A percentile compares a stretch with the other conserved stretches of the same genome.
phyloP scores from a whole-genome alignment of 1,140 invertebrate species.

The Leptopilina clavipes region DNA sequence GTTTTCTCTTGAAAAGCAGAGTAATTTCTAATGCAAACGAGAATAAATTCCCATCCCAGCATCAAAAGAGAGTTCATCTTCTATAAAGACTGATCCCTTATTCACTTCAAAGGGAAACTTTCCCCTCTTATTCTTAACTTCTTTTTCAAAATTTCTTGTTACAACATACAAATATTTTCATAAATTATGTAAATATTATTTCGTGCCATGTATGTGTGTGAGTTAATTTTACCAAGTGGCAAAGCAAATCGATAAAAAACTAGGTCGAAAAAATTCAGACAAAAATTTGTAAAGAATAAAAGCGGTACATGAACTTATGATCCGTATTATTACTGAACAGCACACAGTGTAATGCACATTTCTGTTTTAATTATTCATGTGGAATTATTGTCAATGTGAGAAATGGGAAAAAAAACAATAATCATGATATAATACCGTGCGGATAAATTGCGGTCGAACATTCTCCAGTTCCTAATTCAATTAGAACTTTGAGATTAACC shows the following conservation, averaged over 20 bases:
- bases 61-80: slow-evolving; percentile 9
- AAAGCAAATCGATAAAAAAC: too few relatives aligned
- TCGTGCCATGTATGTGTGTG: too few relatives aligned
- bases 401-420: neutral
- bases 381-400: neutral
- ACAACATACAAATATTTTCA: neutral
- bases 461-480: slow-evolving; percentile 52
- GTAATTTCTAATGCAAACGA: slow-evolving; percentile 54
- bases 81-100: neutral
- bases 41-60: slow-evolving; percentile 39
- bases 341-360: neutral
- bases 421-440: slow-evolving; percentile 14
- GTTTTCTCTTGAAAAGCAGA: slow-evolving; percentile 49
- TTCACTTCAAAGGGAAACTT: neutral
- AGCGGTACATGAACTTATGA: too few relatives aligned
- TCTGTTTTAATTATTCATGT: neutral
- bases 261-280: too few relatives aligned
- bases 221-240: too few relatives aligned
- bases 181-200: too few relatives aligned
- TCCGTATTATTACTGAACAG: too few relatives aligned
- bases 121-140: neutral
- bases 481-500: slow-evolving; percentile 55
- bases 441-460: slow-evolving; percentile 43
- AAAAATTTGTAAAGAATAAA: too few relatives aligned
- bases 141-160: neutral